phyloP scores from a whole-genome alignment of 2,113 vertebrate species.

The Pygathrix nemaeus region DNA sequence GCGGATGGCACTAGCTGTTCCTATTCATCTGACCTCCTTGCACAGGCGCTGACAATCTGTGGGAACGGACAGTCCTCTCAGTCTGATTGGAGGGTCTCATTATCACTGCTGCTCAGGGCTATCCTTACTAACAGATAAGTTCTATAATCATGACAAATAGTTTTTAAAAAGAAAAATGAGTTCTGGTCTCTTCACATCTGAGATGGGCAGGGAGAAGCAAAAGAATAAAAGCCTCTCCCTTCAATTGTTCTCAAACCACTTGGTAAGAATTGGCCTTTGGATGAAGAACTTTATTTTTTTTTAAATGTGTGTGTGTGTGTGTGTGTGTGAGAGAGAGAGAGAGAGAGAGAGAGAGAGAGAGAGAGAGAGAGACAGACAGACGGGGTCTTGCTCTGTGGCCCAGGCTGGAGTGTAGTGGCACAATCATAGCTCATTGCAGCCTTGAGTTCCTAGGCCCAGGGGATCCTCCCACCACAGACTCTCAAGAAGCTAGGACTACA shows the following conservation, averaged over 20 bases:
- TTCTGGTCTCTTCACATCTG: background rate
- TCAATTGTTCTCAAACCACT: background rate
- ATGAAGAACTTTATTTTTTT: no score
- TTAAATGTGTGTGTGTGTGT: no score
- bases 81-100: background rate
- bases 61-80: rapidly evolving
- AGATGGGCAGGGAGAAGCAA: background rate
- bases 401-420: no score
- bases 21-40: background rate
- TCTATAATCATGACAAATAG: background rate
- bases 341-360: no score
- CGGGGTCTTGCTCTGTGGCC: no score
- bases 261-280: background rate
- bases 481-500: no score
- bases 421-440: no score
- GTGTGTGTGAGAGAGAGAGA: no score
- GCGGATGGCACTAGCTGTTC: no score
- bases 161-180: background rate
- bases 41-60: background rate
- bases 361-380: no score
- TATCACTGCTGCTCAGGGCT: background rate
- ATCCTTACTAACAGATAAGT: background rate
- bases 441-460: no score
- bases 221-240: background rate
- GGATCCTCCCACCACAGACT: no score